Evolutionary conservation across 2,888 invertebrate genomes (phyloP).

Genomic region (Cheilosia soror): DNA sequence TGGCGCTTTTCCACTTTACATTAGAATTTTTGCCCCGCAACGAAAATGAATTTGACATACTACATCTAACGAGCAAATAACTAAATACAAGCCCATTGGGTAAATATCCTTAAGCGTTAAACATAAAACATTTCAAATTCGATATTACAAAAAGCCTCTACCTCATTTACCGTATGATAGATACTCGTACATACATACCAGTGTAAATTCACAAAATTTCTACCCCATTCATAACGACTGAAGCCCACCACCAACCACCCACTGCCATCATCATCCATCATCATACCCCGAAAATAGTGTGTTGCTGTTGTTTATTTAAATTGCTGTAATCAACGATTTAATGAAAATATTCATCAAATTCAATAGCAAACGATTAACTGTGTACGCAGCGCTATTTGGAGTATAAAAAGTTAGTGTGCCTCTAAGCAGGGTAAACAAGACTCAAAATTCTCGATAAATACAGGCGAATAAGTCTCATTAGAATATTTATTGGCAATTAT

Average conservation of each 20-base stretch:
- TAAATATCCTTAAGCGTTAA: conserved; percentile 63
- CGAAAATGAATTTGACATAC: conserved; percentile 51
- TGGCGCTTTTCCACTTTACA: conserved; percentile 15
- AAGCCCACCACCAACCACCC: not conserved
- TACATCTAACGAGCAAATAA: conserved; percentile 60
- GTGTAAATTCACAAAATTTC: conserved; percentile 67
- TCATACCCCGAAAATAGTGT: conserved; percentile 42
- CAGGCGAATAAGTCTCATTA: conserved; percentile 54
- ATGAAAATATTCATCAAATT: conserved; percentile 66
- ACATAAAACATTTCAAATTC: conserved; percentile 73
- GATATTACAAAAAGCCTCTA: conserved; percentile 67
- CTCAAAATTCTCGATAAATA: not conserved
- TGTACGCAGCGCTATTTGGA: not conserved
- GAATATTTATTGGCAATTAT: conserved; percentile 68
- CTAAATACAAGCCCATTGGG: conserved; percentile 66
- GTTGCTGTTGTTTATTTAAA: conserved; percentile 64
- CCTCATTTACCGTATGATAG: conserved; percentile 38
- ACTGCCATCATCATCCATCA: conserved; percentile 35
- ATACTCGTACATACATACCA: conserved; percentile 23
- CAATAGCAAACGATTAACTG: conserved; percentile 47
- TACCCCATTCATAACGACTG: conserved; percentile 20
- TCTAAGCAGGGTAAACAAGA: conserved; percentile 23
- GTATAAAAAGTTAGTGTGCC: not conserved
- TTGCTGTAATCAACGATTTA: conserved; percentile 67
- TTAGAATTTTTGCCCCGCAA: conserved; percentile 35